Conservation (phyloP, 2,113 vertebrate species). For the Dryoscopus gambensis region DNA sequence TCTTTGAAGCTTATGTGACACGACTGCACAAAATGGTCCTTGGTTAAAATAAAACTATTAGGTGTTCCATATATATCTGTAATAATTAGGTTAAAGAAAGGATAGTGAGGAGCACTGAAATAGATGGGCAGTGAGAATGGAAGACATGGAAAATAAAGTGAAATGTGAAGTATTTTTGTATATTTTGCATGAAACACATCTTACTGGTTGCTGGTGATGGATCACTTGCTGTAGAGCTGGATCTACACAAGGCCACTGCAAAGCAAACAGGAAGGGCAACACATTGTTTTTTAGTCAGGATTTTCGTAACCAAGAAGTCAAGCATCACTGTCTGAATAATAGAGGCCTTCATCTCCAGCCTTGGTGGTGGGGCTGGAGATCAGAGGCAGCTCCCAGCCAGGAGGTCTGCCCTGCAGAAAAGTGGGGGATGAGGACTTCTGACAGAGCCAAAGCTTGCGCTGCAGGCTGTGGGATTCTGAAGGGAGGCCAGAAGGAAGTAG, state of each 20-base stretch:
- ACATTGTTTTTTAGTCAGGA: background rate
- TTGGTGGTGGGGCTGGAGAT: background rate
- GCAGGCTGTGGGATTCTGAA: background rate
- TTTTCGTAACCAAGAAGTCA: background rate
- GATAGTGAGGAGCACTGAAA: background rate
- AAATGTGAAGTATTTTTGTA: background rate
- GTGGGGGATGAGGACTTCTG: background rate
- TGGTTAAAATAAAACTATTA: background rate
- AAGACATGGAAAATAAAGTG: background rate
- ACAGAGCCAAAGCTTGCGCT: background rate
- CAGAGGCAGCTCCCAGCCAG: background rate
- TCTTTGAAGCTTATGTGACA: background rate
- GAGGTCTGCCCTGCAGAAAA: background rate
- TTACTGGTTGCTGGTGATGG: background rate
- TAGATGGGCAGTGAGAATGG: background rate
- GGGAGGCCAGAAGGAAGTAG: background rate
- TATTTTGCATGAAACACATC: background rate
- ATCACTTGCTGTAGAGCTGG: background rate
- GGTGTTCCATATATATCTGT: background rate
- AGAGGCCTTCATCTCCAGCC: background rate
- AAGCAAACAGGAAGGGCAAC: slow-evolving; percentile 30
- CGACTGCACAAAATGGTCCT: background rate
- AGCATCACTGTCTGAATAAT: background rate
- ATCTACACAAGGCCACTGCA: slow-evolving; percentile 1
- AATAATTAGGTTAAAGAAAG: background rate